A percentile compares a stretch with the other conserved stretches of the same genome.
Evolutionary conservation across 2,888 invertebrate species (phyloP).

Genomic region (Octonoba sinensis): DNA sequence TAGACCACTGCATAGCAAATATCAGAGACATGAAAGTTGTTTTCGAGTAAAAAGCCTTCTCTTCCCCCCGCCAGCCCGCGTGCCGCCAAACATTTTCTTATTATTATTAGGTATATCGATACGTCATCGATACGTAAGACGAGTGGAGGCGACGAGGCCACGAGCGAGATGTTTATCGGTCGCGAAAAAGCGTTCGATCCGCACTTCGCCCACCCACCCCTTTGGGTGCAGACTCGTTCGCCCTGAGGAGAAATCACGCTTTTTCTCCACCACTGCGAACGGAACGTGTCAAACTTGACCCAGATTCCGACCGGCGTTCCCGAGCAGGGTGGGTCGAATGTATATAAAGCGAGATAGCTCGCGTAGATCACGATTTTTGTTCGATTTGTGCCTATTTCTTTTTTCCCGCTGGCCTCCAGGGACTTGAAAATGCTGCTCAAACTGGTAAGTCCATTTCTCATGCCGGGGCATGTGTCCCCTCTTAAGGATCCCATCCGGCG

Average conservation of each 20-base stretch:
- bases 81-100: too few relatives aligned
- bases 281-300: slow-evolving; percentile 51
- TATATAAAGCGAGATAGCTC: slow-evolving; percentile 52
- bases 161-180: too few relatives aligned
- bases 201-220: too few relatives aligned
- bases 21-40: too few relatives aligned
- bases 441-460: slow-evolving; percentile 36
- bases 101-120: too few relatives aligned
- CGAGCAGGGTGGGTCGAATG: slow-evolving; percentile 42
- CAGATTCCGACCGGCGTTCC: slow-evolving; percentile 46
- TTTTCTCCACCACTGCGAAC: background rate
- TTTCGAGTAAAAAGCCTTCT: too few relatives aligned
- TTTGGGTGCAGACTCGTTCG: background rate
- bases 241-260: background rate
- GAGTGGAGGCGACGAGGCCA: too few relatives aligned
- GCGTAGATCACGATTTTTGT: slow-evolving; percentile 47
- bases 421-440: slow-evolving; percentile 27
- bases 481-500: slow-evolving; percentile 19
- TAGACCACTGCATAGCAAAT: too few relatives aligned
- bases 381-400: background rate
- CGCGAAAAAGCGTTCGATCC: too few relatives aligned
- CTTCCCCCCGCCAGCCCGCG: too few relatives aligned
- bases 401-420: background rate
- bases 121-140: too few relatives aligned
- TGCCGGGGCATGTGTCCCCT: slow-evolving; percentile 3